Conservation (phyloP, 2,888 invertebrate genomes). For the Monochamus alternatus region DNA sequence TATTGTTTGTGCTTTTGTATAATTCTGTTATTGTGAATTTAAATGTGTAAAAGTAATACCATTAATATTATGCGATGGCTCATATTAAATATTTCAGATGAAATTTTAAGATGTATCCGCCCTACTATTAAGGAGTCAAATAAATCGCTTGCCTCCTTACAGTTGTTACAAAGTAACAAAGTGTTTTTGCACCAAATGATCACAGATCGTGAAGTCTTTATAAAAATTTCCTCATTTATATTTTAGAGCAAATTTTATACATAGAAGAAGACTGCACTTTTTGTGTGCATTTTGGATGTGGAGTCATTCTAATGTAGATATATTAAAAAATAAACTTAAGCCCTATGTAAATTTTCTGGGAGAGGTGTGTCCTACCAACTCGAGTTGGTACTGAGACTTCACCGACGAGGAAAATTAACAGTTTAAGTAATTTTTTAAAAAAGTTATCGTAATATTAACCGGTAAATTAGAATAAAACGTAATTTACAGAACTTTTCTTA, state of each 20-base stretch:
- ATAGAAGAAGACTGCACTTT: background rate
- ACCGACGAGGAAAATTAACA: background rate
- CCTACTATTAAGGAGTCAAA: conserved; percentile 12
- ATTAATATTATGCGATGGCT: background rate
- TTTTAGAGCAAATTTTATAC: conserved; percentile 22
- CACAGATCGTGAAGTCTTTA: conserved; percentile 11
- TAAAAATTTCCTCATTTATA: conserved; percentile 1
- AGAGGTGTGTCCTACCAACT: conserved; percentile 29
- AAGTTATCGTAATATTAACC: conserved; percentile 38
- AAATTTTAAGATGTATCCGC: background rate
- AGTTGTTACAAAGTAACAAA: conserved; percentile 26
- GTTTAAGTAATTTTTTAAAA: conserved; percentile 33
- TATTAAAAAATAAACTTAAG: conserved; percentile 22
- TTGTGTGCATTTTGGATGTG: conserved; percentile 12
- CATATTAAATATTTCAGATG: background rate
- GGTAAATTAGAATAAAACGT: conserved; percentile 36
- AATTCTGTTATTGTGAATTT: no score
- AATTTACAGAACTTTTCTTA: conserved; percentile 45
- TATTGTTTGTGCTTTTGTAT: no score
- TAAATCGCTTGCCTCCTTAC: conserved; percentile 8
- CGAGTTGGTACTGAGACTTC: conserved; percentile 20
- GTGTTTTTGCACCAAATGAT: conserved; percentile 5
- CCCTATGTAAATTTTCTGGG: conserved; percentile 2
- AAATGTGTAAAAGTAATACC: no score
- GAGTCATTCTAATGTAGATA: conserved; percentile 33